Conservation (phyloP, 2,113 vertebrate species). For the Oncorhynchus kisutch region DNA sequence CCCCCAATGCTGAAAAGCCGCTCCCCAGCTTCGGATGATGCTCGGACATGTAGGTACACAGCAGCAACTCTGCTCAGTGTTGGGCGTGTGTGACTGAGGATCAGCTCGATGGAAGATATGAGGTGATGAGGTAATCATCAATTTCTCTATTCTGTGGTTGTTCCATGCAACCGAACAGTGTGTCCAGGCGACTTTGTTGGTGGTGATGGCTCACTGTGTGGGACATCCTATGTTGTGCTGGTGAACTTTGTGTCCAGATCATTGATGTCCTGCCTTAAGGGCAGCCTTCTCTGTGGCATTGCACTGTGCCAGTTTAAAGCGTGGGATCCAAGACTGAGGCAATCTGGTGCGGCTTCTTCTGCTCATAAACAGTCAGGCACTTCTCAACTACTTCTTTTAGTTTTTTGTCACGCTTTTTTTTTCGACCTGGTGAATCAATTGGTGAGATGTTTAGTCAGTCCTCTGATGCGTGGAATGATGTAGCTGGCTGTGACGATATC, state of each 20-base stretch:
- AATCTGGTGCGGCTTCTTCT: not conserved
- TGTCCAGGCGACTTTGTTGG: not conserved
- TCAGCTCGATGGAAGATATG: not conserved
- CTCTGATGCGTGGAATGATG: slow-evolving; percentile 6
- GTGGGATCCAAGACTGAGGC: not conserved
- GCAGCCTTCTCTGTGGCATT: not conserved
- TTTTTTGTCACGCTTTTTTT: not conserved
- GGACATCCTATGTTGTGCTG: not conserved
- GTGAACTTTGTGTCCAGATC: not conserved
- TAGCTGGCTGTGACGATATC: not conserved
- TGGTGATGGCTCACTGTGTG: not conserved
- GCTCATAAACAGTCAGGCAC: not conserved
- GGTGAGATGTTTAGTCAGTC: slow-evolving; percentile 4
- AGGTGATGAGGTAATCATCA: not conserved
- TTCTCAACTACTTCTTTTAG: not conserved
- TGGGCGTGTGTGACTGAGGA: not conserved
- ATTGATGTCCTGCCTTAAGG: not conserved
- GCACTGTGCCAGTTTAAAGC: not conserved
- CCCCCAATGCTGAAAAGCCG: not conserved
- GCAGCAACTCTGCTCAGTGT: not conserved
- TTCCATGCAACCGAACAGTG: not conserved
- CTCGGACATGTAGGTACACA: not conserved
- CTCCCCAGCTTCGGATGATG: not conserved
- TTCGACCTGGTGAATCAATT: not conserved
- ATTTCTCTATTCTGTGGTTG: not conserved